Percentiles rank a stretch among this genome's conserved stretches.
Evolutionary conservation across 1,140 invertebrate species (phyloP).

Genomic region (Lucilia cuprina): DNA sequence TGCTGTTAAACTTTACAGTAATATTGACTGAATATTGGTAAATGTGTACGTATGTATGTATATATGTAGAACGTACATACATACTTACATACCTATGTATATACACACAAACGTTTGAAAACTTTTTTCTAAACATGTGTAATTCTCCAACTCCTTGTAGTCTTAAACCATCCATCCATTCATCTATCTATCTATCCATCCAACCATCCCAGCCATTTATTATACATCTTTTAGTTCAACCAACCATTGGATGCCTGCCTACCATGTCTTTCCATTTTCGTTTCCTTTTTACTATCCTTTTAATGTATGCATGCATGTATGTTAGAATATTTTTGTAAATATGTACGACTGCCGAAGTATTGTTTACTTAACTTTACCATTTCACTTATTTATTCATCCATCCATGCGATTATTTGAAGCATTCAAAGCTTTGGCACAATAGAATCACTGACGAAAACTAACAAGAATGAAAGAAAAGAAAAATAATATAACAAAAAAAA

Average conservation of each 20-base stretch:
- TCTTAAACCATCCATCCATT: too few species aligned
- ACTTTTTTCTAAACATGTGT: background rate
- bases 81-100: too few species aligned
- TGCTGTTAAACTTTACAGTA: background rate
- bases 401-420: constrained; percentile 10
- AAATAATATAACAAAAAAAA: background rate
- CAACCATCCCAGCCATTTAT: background rate
- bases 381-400: constrained; percentile 15
- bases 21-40: background rate
- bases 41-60: background rate
- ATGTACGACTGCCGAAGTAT: background rate
- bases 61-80: background rate
- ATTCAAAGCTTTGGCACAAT: constrained; percentile 4
- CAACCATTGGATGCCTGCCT: constrained; percentile 3
- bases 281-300: background rate
- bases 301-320: background rate
- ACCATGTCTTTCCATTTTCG: background rate
- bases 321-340: too few species aligned
- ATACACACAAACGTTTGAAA: background rate
- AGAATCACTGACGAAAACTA: constrained; percentile 9
- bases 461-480: background rate
- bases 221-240: constrained; percentile 5
- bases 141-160: too few species aligned
- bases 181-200: background rate
- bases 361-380: background rate